Evolutionary conservation across 2,797 vertebrate genomes (phyloP).

Genomic region (Rhodeus uyekii): DNA sequence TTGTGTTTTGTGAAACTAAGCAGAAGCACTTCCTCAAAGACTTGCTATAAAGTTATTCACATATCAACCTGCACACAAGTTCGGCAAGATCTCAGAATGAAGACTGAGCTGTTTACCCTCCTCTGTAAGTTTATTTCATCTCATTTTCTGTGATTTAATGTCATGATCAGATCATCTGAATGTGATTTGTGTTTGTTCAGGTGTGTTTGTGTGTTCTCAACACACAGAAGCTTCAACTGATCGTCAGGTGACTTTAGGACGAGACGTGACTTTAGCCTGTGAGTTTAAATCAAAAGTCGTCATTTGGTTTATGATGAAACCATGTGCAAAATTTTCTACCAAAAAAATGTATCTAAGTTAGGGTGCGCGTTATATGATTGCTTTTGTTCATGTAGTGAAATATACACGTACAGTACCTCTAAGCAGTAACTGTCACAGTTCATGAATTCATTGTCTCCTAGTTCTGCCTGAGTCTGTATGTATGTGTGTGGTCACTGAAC

Average conservation of each 20-base stretch:
- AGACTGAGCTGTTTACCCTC: not conserved
- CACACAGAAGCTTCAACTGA: not conserved
- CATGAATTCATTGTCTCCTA: too few species aligned
- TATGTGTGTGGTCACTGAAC: too few species aligned
- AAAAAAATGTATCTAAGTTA: too few species aligned
- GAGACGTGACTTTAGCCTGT: not conserved
- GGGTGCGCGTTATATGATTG: too few species aligned
- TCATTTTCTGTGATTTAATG: not conserved
- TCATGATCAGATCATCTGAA: too few species aligned
- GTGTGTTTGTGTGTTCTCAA: not conserved
- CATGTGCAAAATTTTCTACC: too few species aligned
- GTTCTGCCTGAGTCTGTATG: too few species aligned
- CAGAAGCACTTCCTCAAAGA: not conserved
- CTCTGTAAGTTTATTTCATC: not conserved
- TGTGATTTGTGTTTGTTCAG: not conserved
- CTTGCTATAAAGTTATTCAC: rapidly evolving
- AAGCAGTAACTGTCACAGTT: too few species aligned
- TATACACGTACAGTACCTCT: too few species aligned
- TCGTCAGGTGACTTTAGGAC: not conserved
- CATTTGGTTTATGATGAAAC: not conserved
- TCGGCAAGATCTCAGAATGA: not conserved
- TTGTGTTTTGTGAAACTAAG: not conserved
- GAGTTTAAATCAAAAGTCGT: rapidly evolving
- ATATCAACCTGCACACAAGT: not conserved
- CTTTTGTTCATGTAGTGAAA: too few species aligned